Evolutionary conservation across 1,140 invertebrate species (phyloP), one percentile per base, ranked within the genome.

Genomic region (Neelides sp.): DNA sequence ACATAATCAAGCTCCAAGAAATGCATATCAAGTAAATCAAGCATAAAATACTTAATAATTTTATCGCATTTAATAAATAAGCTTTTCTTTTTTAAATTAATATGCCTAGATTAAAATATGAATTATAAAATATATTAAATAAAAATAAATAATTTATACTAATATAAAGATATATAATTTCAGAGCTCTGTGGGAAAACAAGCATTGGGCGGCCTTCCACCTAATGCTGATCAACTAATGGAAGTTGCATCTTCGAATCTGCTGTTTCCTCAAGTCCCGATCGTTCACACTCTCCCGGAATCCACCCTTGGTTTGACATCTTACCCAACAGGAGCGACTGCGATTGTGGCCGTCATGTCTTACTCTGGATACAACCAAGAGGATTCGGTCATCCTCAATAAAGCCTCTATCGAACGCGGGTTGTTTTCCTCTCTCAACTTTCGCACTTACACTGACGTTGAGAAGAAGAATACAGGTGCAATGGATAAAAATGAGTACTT

Each of bases 321-420:
- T n/a, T n/a, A n/a, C n/a, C 92, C 92, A 7, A 80, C 82, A 62
- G 88, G 90, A 32, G 97, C 97, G 61, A 98, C 98, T 68, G 89
- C 91, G 36, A 92, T 98, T 66, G 94, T 98, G 5, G 95, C 94
- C 24, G 98, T 98, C 74, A 77, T 93, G 28, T 94, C 90, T 63
- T 98, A 97, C 65, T 93, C 91, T 50, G 95, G 95, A 28, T 98
- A 98, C 66, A 98, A 98, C 69, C 89, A 93, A 70, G 95, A 98
- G 74, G 95, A 98, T 74, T 95, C 91, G 71, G 87, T 98, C 57
- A 98, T 98, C 65, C 74, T 98, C 54, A 98, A 98, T 71, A 82
- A 87, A 23, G 95, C 91, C 27, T 89, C 93, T 45, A 86, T 98
- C 20, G 93, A 98, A 65, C 77, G 94, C 66, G 95, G 95, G n/a